Conservation (phyloP, 35 echinoderm and acorn worm genomes). For the Diadema setosum region DNA sequence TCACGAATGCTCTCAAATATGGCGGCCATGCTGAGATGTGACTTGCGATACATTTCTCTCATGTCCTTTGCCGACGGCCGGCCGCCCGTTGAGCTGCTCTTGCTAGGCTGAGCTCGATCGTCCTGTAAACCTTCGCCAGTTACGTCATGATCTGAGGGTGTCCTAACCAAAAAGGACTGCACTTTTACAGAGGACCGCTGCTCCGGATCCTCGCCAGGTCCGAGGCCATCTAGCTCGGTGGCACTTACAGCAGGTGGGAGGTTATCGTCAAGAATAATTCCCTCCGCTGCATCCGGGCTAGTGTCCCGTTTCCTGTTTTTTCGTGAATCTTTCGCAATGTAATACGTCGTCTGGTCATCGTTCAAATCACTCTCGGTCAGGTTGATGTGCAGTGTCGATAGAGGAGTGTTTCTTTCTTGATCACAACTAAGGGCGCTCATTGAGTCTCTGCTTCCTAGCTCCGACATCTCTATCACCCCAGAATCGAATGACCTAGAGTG, state of each 20-base stretch:
- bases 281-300: not conserved
- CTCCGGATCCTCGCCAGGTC: not conserved
- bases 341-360: not conserved
- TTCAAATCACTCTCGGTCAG: not conserved
- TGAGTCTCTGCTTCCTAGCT: not conserved
- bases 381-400: not conserved
- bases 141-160: not conserved
- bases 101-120: not conserved
- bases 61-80: constrained; percentile 22
- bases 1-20: constrained; percentile 17
- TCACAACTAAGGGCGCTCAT: not conserved
- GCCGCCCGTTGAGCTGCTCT: not conserved
- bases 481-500: not conserved
- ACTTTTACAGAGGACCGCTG: too few relatives aligned
- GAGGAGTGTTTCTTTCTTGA: too few relatives aligned
- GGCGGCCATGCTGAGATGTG: constrained; percentile 23
- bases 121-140: too few relatives aligned
- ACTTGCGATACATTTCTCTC: constrained; percentile 30
- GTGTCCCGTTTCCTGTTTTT: too few relatives aligned
- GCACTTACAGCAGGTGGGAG: not conserved
- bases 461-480: not conserved
- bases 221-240: not conserved
- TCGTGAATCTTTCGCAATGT: too few relatives aligned
- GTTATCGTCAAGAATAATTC: not conserved
- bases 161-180: too few relatives aligned